phyloP scores from a whole-genome alignment of 2,888 invertebrate species.

The Pollenia labialis region DNA sequence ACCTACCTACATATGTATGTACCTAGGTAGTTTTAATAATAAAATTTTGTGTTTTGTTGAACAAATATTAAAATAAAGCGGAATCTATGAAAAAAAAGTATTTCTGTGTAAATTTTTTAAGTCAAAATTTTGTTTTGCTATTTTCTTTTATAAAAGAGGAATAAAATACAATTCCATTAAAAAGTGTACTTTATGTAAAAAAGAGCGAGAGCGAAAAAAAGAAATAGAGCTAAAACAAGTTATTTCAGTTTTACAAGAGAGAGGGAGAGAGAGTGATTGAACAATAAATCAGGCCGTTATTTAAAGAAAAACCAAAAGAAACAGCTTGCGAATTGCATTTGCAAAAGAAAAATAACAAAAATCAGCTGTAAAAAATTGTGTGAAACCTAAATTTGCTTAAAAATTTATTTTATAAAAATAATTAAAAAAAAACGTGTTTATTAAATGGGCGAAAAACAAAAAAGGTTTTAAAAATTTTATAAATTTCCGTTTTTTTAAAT shows the following conservation, averaged over 20 bases:
- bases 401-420: background rate
- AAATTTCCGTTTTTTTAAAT: too few relatives aligned
- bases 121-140: constrained; percentile 27
- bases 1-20: too few relatives aligned
- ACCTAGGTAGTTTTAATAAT: too few relatives aligned
- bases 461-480: too few relatives aligned
- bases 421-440: background rate
- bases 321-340: constrained; percentile 48
- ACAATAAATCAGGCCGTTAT: constrained; percentile 62
- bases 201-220: constrained; percentile 3
- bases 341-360: constrained; percentile 67
- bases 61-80: constrained; percentile 19
- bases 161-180: constrained; percentile 33
- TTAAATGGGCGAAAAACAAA: background rate
- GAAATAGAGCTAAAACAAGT: constrained; percentile 21
- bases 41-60: background rate
- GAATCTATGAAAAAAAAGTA: constrained; percentile 23
- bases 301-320: constrained; percentile 23
- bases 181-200: constrained; percentile 29
- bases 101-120: constrained; percentile 52
- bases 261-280: constrained; percentile 5
- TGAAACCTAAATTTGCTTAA: background rate
- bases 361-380: constrained; percentile 68
- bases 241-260: constrained; percentile 3
- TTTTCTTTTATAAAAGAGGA: constrained; percentile 37